A percentile compares a stretch with the other conserved stretches of the same genome.
Evolutionary conservation across 2,888 invertebrate species (phyloP).

Genomic region (Druceiella hillmani): DNA sequence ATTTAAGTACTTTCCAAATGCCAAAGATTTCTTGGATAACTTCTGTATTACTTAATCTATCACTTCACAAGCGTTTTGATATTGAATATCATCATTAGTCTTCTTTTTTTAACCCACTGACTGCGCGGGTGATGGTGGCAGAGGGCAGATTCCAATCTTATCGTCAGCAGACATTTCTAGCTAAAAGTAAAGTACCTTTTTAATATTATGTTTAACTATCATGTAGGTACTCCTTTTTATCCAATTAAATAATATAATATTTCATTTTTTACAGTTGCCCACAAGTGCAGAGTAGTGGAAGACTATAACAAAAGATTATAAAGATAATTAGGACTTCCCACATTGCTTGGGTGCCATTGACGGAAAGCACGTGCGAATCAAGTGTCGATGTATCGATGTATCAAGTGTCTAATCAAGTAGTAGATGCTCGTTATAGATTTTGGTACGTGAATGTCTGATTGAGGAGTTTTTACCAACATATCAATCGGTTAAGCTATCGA

Average conservation of each 20-base stretch:
- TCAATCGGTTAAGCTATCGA: slow-evolving; percentile 8
- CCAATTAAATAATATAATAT: slow-evolving; percentile 22
- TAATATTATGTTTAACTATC: not conserved
- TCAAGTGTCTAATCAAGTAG: too few species aligned
- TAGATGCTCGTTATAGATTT: too few species aligned
- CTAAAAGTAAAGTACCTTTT: not conserved
- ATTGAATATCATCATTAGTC: not conserved
- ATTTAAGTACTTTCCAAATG: slow-evolving; percentile 1
- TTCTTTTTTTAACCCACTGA: not conserved
- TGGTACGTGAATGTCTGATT: slow-evolving; percentile 19
- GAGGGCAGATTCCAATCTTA: not conserved
- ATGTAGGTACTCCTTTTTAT: too few species aligned
- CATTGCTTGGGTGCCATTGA: too few species aligned
- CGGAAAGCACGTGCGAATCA: too few species aligned
- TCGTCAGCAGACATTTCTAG: not conserved
- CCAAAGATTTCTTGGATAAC: slow-evolving; percentile 1
- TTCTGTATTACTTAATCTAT: not conserved
- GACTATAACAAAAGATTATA: too few species aligned
- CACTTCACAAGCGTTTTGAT: not conserved
- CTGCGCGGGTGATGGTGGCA: too few species aligned
- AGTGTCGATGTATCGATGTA: too few species aligned
- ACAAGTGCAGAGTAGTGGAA: too few species aligned
- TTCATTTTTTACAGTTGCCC: slow-evolving; percentile 22
- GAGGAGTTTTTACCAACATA: slow-evolving; percentile 17
- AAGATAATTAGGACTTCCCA: too few species aligned